These are phyloP conservation scores for Amblyjoppa fuscipennis DNA, from an alignment of 2,888 invertebrate species.

Conservation along the genomic window DNA sequence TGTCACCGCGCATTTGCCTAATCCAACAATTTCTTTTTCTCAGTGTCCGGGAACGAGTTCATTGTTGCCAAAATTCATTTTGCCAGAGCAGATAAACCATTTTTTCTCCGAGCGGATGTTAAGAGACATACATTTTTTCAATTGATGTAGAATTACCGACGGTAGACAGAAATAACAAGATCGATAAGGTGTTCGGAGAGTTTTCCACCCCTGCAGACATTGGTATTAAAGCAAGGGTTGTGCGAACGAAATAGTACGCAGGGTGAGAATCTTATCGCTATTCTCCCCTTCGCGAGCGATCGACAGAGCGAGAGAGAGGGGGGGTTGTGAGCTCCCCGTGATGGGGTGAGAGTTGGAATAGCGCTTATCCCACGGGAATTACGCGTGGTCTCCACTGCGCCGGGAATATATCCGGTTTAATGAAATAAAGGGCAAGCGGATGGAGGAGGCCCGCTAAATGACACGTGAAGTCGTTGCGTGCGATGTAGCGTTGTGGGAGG, in stretches of 20 bases:
- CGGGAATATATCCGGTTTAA: conserved; percentile 57
- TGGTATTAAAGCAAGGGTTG: not conserved
- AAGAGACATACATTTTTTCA: not conserved
- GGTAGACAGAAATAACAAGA: conserved; percentile 13
- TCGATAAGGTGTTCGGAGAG: not conserved
- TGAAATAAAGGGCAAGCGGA: conserved; percentile 55
- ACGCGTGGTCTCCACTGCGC: conserved; percentile 44
- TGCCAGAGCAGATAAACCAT: no score
- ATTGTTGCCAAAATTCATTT: no score
- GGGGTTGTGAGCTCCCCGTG: conserved; percentile 17
- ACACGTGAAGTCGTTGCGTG: conserved; percentile 52
- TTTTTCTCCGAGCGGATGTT: not conserved
- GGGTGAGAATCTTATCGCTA: conserved; percentile 35
- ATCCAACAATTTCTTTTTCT: no score
- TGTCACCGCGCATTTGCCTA: no score
- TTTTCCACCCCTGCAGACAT: not conserved
- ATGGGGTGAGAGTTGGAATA: conserved; percentile 37
- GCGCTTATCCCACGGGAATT: conserved; percentile 57
- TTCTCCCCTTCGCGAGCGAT: conserved; percentile 3
- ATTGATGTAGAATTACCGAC: conserved; percentile 12
- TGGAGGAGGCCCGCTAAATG: conserved; percentile 36
- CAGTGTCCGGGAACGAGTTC: no score
- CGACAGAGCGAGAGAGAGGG: conserved; percentile 17
- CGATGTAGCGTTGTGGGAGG: conserved; percentile 49
- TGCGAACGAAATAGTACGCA: conserved; percentile 36